phyloP scores from a whole-genome alignment of 1,140 invertebrate genomes.

The Drosophila paulistorum region DNA sequence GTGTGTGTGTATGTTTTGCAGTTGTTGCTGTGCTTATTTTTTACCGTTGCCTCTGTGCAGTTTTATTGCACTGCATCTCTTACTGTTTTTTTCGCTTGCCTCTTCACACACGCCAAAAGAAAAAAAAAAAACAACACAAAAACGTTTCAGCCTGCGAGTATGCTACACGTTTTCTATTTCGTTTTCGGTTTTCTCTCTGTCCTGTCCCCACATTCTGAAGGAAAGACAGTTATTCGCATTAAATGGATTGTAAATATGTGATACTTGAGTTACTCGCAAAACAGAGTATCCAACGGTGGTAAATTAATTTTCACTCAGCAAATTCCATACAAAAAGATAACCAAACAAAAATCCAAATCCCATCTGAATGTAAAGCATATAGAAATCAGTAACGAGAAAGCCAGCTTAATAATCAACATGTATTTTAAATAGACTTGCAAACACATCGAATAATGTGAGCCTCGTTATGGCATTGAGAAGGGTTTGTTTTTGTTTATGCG shows the following conservation, averaged over 20 bases:
- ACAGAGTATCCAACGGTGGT: constrained; percentile 1
- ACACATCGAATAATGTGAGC: neutral
- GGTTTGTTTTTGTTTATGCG: neutral
- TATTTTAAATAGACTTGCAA: neutral
- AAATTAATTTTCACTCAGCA: constrained; percentile 15
- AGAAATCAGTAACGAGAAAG: neutral
- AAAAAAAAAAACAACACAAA: constrained; percentile 12
- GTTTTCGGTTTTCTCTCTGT: neutral
- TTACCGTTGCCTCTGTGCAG: constrained; percentile 33
- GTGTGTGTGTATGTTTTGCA: constrained; percentile 37
- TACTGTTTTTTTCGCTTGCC: constrained; percentile 50
- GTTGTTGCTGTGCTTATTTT: constrained; percentile 46
- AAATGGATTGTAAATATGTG: constrained; percentile 63
- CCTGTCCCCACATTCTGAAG: neutral
- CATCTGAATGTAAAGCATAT: neutral
- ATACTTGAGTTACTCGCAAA: constrained; percentile 38
- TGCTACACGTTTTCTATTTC: constrained; percentile 57
- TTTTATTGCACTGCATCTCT: constrained; percentile 44
- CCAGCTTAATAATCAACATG: constrained; percentile 1
- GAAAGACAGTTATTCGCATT: constrained; percentile 55
- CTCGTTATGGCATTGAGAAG: neutral
- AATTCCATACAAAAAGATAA: neutral
- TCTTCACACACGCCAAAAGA: constrained; percentile 15
- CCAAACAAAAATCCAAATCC: neutral
- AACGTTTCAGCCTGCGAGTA: constrained; percentile 56